Conservation (phyloP, 2,888 invertebrate species). For the Platycheirus rosarum region DNA sequence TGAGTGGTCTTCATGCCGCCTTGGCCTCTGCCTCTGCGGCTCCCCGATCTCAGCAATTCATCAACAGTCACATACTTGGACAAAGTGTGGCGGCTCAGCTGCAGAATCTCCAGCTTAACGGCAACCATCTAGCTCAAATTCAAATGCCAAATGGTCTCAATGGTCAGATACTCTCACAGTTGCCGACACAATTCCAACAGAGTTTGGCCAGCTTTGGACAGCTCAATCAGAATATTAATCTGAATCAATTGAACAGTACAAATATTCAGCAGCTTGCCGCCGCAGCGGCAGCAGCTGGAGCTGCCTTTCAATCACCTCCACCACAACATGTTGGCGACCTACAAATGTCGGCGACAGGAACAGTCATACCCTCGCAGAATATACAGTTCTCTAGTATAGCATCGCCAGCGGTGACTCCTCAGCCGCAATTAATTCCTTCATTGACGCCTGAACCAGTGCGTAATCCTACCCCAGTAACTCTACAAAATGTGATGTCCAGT, state of each 20-base stretch:
- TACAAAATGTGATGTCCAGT: slow-evolving; percentile 75
- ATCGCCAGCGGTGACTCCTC: slow-evolving; percentile 69
- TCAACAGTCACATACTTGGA: slow-evolving; percentile 81
- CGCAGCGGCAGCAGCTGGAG: slow-evolving; percentile 79
- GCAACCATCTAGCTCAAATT: slow-evolving; percentile 81
- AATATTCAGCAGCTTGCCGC: slow-evolving; percentile 81
- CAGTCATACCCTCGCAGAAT: slow-evolving; percentile 75
- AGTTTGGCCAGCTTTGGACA: slow-evolving; percentile 79
- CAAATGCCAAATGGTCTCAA: slow-evolving; percentile 83
- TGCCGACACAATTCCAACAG: slow-evolving; percentile 82
- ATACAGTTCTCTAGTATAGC: slow-evolving; percentile 75
- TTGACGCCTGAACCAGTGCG: slow-evolving; percentile 80
- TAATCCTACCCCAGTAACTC: slow-evolving; percentile 78
- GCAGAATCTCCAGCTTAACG: slow-evolving; percentile 82
- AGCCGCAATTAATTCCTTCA: slow-evolving; percentile 79
- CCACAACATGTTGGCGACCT: slow-evolving; percentile 76
- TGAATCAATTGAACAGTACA: slow-evolving; percentile 81
- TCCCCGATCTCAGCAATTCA: slow-evolving; percentile 82
- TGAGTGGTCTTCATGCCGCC: slow-evolving; percentile 81
- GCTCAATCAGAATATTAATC: slow-evolving; percentile 79
- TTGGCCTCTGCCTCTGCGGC: slow-evolving; percentile 77
- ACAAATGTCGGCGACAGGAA: slow-evolving; percentile 75
- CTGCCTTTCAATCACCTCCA: slow-evolving; percentile 80
- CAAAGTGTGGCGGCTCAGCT: slow-evolving; percentile 81
- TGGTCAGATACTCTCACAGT: slow-evolving; percentile 80